Base-by-base conservation (phyloP, 2,888 invertebrate species). In the Caenorhabditis afra region DNA sequence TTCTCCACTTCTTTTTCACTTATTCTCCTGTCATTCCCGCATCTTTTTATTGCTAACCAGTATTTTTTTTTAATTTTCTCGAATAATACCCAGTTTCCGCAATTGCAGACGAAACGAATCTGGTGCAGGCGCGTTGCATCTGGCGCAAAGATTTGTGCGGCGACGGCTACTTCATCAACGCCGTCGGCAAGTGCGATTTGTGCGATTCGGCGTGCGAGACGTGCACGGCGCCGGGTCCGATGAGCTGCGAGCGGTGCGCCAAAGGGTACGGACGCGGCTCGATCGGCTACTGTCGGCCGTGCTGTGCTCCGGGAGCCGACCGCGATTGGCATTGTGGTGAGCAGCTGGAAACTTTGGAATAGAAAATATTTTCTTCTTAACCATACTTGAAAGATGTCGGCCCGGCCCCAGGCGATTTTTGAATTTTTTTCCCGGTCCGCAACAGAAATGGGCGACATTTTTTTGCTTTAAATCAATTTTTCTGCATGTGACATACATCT, bases 71-170 rank as follows among this genome's bases (percentile, higher is more conserved):
- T n/a, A n/a, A n/a, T n/a, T n/a, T n/a, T n/a, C n/a, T n/a, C n/a
- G n/a, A n/a, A n/a, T n/a, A n/a, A n/a, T n/a, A n/a, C n/a, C n/a
- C n/a, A n/a, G n/a, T n/a, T n/a, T n/a, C n/a, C n/a, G n/a, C n/a
- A n/a, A n/a, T n/a, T 50, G 20, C 79, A 89, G 89, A 89, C 45
- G 86, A 87, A 67, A 71, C 82, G n/a, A 87, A 87, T 70, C 76
- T 86, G 58, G 81, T 89, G 23, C 89, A 89, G 82, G 88, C 89
- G 0, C 74, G 85, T 14, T 89, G 89, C 59, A 83, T 90, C 47
- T 79, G 86, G 65, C 67, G 78, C 45, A 85, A 85, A 70, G 87
- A 90, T 65, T 76, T 85, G 45, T 89, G 89, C 81, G 86, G 86
- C 4, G 70, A 68, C 8, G 89, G 89, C 4, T 89, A 89, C 70